Evolutionary conservation across 2,797 vertebrate species (phyloP).

Genomic region (Cynodonichthys magdalenae): DNA sequence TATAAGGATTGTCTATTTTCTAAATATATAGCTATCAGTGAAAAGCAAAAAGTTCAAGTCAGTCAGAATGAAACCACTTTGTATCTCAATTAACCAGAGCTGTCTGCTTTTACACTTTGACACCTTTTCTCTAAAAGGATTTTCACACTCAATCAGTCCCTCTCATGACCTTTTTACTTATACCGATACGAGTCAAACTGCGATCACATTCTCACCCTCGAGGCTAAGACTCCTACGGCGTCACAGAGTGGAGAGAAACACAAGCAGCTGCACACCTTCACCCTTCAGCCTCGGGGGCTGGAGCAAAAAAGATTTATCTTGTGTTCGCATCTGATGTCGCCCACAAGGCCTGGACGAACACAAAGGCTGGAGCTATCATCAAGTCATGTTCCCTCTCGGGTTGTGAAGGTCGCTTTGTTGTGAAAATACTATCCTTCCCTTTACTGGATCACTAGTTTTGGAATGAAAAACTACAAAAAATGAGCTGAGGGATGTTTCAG

Average conservation of each 20-base stretch:
- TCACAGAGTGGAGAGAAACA: conserved; percentile 28
- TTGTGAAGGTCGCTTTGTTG: conserved; percentile 22
- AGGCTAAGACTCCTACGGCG: conserved; percentile 27
- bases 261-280: conserved; percentile 24
- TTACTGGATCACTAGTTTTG: conserved; percentile 38
- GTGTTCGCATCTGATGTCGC: conserved; percentile 54
- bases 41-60: conserved; percentile 10
- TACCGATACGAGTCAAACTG: conserved; percentile 32
- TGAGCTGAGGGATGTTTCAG: conserved; percentile 33
- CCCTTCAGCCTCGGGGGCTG: not conserved
- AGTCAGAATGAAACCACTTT: conserved; percentile 41
- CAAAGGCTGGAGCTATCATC: conserved; percentile 42
- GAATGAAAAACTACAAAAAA: conserved; percentile 43
- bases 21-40: conserved; percentile 27
- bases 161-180: conserved; percentile 41
- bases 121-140: not conserved
- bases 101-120: not conserved
- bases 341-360: conserved; percentile 52
- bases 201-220: conserved; percentile 52
- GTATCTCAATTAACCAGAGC: conserved; percentile 10
- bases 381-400: conserved; percentile 18
- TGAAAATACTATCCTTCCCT: conserved; percentile 41
- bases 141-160: conserved; percentile 31
- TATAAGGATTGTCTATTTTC: conserved; percentile 10
- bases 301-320: conserved; percentile 40